Conservation (phyloP, 23 tunicate genomes). For the Diplosoma virens region DNA sequence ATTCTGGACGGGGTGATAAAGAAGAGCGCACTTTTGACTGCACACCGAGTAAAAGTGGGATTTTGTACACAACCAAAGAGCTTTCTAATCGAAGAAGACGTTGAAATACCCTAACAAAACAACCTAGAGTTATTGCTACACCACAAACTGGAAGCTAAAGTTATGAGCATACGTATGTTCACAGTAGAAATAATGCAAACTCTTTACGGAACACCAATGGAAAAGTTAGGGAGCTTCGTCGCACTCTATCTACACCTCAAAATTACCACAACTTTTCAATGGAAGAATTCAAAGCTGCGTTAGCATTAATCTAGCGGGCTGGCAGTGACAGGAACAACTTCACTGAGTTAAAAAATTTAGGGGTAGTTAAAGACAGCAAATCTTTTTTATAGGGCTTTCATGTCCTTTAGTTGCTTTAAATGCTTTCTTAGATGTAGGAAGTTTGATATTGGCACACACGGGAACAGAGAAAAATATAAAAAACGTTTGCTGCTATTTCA, state of each 20-base stretch:
- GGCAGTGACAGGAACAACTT: slow-evolving; percentile 5
- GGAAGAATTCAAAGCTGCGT: neutral
- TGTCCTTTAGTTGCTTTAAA: neutral
- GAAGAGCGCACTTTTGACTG: neutral
- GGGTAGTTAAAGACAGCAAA: neutral
- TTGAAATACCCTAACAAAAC: neutral
- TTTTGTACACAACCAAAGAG: neutral
- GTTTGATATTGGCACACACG: slow-evolving; percentile 6
- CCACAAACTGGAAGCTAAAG: neutral
- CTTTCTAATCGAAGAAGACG: neutral
- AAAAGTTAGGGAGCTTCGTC: slow-evolving; percentile 3
- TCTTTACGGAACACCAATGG: no score
- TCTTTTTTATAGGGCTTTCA: neutral
- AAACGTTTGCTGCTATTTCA: neutral
- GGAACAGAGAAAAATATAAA: neutral
- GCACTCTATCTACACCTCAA: neutral
- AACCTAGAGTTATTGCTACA: neutral
- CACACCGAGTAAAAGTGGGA: neutral
- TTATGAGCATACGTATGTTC: no score
- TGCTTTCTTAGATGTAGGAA: neutral
- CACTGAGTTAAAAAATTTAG: neutral
- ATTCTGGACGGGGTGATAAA: neutral
- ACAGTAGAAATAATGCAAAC: no score
- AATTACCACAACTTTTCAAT: slow-evolving; percentile 2
- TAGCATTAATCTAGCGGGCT: neutral